Base-by-base conservation (phyloP, 2,888 invertebrate species). In the Archips xylosteana region DNA sequence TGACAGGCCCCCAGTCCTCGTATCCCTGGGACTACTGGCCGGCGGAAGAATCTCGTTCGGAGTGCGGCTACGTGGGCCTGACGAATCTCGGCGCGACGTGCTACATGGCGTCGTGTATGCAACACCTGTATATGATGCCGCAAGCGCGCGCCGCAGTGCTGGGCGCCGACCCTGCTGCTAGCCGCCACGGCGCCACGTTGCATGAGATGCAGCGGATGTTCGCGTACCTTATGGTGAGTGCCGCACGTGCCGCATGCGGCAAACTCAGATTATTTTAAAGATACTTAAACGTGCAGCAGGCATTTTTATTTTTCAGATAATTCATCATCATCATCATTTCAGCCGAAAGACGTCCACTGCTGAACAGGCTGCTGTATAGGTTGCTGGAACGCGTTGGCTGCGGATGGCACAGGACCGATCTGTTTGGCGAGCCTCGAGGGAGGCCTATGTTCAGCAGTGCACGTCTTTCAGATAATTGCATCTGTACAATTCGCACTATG, bases 21-120 rank as follows among this genome's bases (percentile, higher is more conserved):
- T 99, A 98, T 92, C 98, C 98, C 0, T 99, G 99, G 99, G 99
- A 99, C 90, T 99, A 99, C 91, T 99, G 99, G 99, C 99, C 99
- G 2, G 97, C 98, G 76, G 99, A 99, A 85, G 99, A 99, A 87
- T 98, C 98, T 0, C 95, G 99, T 1, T 97, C 98, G 0, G 98
- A 98, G 84, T 98, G 98, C 88, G 99, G 99, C 12, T 98, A 98
- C 90, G 99, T 98, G 0, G 99, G 99, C 0, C 95, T 99, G 4
- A 98, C 98, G 0, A 99, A 99, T 92, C 95, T 99, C 15, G 99
- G 99, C 39, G 99, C 99, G 39, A 99, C 99, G 0, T 99, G 99
- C 88, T 99, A 99, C 90, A 98, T 99, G 98, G 99, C 99, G 10
- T 98, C 99, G 2, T 99, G 99, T 85, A 98, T 99, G 96, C 99